Conservation (phyloP, 2,797 vertebrate species). For the Brachyrhaphis roseni region DNA sequence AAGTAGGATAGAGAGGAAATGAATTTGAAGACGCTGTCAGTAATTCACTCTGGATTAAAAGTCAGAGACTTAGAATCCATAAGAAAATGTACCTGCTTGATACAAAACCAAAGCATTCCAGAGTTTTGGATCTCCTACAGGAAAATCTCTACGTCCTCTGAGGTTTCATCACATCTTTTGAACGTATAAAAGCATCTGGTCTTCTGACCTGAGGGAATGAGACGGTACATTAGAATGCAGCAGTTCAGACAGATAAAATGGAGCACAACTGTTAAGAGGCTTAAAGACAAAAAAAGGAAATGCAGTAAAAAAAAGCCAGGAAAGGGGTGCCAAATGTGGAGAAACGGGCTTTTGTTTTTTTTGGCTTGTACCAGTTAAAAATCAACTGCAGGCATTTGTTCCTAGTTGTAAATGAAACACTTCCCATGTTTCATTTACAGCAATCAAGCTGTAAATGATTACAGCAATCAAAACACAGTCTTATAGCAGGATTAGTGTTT, state of each 20-base stretch:
- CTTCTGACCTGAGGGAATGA: conserved; percentile 1
- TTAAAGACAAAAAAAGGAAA: conserved; percentile 3
- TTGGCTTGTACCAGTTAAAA: not conserved
- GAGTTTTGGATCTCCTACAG: not conserved
- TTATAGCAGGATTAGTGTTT: not conserved
- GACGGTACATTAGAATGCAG: not conserved
- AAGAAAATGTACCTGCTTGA: not conserved
- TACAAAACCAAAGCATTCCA: not conserved
- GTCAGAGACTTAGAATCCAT: not conserved
- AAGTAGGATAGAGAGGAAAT: not conserved
- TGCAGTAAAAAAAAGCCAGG: not conserved
- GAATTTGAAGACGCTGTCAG: not conserved
- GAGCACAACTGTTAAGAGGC: conserved; percentile 4
- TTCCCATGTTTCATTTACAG: not conserved
- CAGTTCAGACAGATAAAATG: not conserved
- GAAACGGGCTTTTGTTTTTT: not conserved
- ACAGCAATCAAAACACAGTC: not conserved
- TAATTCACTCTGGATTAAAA: not conserved
- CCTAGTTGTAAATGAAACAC: not conserved
- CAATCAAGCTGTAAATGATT: not conserved
- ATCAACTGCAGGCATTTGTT: not conserved
- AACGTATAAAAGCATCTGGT: conserved; percentile 3
- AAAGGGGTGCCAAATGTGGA: not conserved
- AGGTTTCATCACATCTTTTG: conserved; percentile 3
- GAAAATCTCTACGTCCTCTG: not conserved